These are phyloP conservation scores for Cheilosia vulpina DNA, from an alignment of 2,888 invertebrate species.

Conservation along the genomic window DNA sequence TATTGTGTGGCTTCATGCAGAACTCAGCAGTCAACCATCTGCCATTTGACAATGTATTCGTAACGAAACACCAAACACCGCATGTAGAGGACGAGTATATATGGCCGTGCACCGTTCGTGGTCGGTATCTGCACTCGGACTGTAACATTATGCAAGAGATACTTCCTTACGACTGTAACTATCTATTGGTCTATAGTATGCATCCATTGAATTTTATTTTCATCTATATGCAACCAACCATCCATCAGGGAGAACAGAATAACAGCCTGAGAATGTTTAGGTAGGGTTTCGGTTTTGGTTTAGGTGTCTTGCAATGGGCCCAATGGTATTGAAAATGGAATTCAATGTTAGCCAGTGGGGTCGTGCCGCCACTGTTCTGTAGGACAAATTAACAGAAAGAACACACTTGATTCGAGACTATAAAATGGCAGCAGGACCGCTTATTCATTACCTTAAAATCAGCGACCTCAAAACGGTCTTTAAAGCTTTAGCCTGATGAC, in stretches of 20 bases:
- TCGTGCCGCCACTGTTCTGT: too few relatives aligned
- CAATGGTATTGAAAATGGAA: constrained; percentile 34
- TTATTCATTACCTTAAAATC: too few relatives aligned
- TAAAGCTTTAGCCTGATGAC: too few relatives aligned
- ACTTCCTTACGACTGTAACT: constrained; percentile 40
- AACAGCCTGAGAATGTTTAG: constrained; percentile 43
- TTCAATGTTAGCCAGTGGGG: constrained; percentile 29
- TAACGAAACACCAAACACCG: constrained; percentile 55
- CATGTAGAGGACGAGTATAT: constrained; percentile 25
- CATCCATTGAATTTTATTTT: constrained; percentile 36
- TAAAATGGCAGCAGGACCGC: background rate
- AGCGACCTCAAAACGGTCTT: too few relatives aligned
- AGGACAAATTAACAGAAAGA: too few relatives aligned
- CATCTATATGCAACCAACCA: constrained; percentile 33
- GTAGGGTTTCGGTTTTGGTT: constrained; percentile 42
- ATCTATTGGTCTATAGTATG: background rate
- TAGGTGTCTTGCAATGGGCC: constrained; percentile 36
- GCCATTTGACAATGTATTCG: constrained; percentile 48
- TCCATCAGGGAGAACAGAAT: constrained; percentile 57
- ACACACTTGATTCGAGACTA: background rate
- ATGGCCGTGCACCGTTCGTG: constrained; percentile 22
- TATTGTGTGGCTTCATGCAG: constrained; percentile 57
- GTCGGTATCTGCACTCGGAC: constrained; percentile 12
- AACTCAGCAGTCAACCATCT: constrained; percentile 64
- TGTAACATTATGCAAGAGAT: constrained; percentile 62